Conservation (phyloP, 2,888 invertebrate genomes). For the Tenthredo distinguenda region DNA sequence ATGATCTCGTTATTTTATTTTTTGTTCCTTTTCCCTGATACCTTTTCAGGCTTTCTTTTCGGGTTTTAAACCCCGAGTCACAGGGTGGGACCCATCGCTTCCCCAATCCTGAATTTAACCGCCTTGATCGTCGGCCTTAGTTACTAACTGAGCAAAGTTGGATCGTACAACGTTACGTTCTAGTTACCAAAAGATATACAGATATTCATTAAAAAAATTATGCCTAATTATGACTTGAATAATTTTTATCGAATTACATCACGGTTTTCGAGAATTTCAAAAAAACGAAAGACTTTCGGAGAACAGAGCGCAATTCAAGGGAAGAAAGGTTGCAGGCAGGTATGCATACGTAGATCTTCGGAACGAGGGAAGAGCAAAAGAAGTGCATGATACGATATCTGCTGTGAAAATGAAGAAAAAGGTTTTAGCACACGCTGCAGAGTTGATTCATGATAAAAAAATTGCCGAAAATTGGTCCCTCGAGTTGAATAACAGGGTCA, state of each 20-base stretch:
- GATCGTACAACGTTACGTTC: background rate
- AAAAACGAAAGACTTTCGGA: no score
- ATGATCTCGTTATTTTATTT: constrained; percentile 27
- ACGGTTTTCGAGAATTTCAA: no score
- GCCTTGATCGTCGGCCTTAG: background rate
- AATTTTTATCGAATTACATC: no score
- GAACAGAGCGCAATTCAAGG: no score
- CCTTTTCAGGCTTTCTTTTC: background rate
- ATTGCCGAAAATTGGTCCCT: constrained; percentile 30
- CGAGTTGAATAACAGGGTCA: constrained; percentile 31
- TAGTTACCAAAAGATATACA: background rate
- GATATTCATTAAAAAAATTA: background rate
- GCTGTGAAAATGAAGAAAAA: background rate
- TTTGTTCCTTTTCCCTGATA: background rate
- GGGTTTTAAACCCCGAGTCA: background rate
- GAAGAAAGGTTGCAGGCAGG: no score
- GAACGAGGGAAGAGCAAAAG: background rate
- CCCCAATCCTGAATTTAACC: background rate
- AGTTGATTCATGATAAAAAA: constrained; percentile 3
- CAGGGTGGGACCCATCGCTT: background rate
- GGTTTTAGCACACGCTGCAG: background rate
- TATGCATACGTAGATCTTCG: background rate
- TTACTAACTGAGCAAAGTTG: background rate
- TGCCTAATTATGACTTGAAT: no score
- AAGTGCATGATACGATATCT: background rate